Evolutionary conservation across 2,113 vertebrate genomes (phyloP).

Genomic region (Silurus glanis): DNA sequence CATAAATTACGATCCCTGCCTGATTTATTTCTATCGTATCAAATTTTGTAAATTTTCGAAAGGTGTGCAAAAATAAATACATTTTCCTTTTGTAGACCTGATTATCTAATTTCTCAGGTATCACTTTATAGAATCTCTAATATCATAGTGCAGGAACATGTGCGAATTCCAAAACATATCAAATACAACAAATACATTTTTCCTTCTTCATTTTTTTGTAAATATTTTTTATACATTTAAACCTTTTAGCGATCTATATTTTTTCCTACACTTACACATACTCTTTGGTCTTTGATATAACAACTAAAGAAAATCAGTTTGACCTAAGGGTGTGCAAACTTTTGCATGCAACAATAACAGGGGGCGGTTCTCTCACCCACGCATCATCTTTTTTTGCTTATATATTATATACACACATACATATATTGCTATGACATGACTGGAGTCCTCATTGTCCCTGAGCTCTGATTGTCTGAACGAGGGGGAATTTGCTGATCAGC

Average conservation of each 20-base stretch:
- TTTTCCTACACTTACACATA: no score
- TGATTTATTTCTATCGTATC: neutral
- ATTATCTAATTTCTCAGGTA: neutral
- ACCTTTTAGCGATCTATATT: no score
- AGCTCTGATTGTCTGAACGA: constrained; percentile 53
- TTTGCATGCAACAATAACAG: neutral
- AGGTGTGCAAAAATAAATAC: neutral
- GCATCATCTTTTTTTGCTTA: constrained; percentile 65
- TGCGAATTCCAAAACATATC: no score
- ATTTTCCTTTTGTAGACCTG: neutral
- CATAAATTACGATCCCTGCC: neutral
- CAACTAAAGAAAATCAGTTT: neutral
- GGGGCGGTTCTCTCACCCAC: constrained; percentile 54
- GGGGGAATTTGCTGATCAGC: constrained; percentile 66
- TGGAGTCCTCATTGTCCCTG: constrained; percentile 46
- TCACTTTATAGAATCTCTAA: neutral
- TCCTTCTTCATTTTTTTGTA: no score
- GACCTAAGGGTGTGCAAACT: neutral
- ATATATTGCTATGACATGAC: constrained; percentile 68
- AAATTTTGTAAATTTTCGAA: neutral
- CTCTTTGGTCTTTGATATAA: neutral
- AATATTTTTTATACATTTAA: no score
- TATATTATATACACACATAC: no score
- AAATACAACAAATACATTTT: no score
- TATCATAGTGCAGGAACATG: no score